Percentiles rank a stretch among this genome's conserved stretches.
These are phyloP conservation scores for Astyanax mexicanus DNA, from an alignment of 2,797 vertebrate genomes.

Conservation along the genomic window DNA sequence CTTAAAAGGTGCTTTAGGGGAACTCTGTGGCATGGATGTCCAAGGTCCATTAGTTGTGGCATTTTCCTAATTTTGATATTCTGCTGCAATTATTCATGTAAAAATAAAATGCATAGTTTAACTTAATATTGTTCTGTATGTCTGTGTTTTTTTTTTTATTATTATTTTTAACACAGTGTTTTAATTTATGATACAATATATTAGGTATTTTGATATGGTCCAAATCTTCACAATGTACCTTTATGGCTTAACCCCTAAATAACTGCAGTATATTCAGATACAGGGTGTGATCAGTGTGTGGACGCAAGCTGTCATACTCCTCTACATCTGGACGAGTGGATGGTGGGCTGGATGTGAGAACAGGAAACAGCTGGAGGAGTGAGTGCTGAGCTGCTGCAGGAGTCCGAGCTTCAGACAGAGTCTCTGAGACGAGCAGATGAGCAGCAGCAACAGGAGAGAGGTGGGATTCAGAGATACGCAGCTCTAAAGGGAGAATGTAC, in stretches of 20 bases:
- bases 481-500: slow-evolving; percentile 18
- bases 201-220: too few species aligned
- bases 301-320: background rate
- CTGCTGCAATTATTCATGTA: too few species aligned
- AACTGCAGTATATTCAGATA: background rate
- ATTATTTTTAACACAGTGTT: too few species aligned
- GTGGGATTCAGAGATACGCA: slow-evolving; percentile 4
- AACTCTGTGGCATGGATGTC: too few species aligned
- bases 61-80: too few species aligned
- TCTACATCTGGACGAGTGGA: slow-evolving; percentile 27
- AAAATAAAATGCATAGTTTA: too few species aligned
- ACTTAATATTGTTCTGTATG: too few species aligned
- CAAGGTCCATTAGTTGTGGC: too few species aligned
- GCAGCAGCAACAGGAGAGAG: background rate
- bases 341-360: background rate
- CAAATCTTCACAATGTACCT: too few species aligned
- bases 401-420: background rate
- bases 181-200: too few species aligned
- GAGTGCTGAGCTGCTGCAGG: background rate
- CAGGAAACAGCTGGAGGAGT: slow-evolving; percentile 9
- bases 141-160: too few species aligned
- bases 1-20: background rate
- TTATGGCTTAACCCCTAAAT: background rate
- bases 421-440: background rate
- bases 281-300: background rate